Percentiles rank a stretch among this genome's conserved stretches.
Conservation (phyloP, 35 echinoderm and acorn worm genomes). For the Acanthaster planci region DNA sequence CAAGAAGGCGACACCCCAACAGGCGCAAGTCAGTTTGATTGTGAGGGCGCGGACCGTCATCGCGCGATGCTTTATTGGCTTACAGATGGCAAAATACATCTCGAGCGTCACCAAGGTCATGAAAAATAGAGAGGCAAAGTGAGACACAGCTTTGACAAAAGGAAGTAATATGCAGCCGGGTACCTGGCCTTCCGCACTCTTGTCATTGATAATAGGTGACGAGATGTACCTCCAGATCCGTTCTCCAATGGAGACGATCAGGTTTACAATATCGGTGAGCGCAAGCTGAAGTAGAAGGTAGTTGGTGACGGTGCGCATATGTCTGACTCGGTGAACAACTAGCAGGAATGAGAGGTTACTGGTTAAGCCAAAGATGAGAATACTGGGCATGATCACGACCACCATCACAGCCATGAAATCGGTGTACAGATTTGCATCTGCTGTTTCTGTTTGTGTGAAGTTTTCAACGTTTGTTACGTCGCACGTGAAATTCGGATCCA, state of each 20-base stretch:
- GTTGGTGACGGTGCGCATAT: slow-evolving; percentile 83
- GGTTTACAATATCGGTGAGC: slow-evolving; percentile 66
- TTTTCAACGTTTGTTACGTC: neutral
- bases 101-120: slow-evolving; percentile 49
- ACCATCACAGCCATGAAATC: neutral
- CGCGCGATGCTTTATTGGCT: slow-evolving; percentile 29
- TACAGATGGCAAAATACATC: slow-evolving; percentile 39
- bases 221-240: slow-evolving; percentile 49
- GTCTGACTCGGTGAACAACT: slow-evolving; percentile 62
- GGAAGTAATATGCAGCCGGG: slow-evolving; percentile 63
- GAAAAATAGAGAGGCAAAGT: slow-evolving; percentile 35
- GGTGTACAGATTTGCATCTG: slow-evolving; percentile 1
- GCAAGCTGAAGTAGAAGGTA: slow-evolving; percentile 70
- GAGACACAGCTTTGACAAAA: slow-evolving; percentile 20
- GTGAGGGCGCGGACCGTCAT: slow-evolving; percentile 16
- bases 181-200: slow-evolving; percentile 34
- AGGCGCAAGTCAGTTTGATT: neutral
- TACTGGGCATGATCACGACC: slow-evolving; percentile 53
- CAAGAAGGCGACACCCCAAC: neutral
- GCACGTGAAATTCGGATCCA: neutral
- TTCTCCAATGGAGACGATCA: slow-evolving; percentile 57
- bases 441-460: neutral
- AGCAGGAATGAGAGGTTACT: slow-evolving; percentile 77
- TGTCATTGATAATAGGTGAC: slow-evolving; percentile 65
- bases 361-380: slow-evolving; percentile 66